These are phyloP conservation scores for Cerceris ruficornis DNA, from an alignment of 2,888 invertebrate species.

Conservation along the genomic window DNA sequence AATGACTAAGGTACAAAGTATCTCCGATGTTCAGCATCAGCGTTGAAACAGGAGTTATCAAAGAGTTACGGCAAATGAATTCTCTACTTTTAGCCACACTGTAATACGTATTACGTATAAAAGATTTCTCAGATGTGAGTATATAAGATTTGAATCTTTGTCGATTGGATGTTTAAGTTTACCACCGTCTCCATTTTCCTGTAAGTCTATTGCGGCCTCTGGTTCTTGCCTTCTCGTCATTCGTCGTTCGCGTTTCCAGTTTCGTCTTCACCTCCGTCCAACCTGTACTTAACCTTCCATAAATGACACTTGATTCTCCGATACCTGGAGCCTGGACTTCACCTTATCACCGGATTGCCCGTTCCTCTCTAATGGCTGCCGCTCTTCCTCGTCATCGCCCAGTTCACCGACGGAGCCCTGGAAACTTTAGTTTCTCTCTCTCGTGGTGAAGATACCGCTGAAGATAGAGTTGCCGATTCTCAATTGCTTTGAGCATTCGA, in stretches of 20 bases:
- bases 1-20: too few relatives aligned
- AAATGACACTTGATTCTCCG: neutral
- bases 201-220: too few relatives aligned
- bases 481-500: slow-evolving; percentile 37
- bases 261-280: neutral
- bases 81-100: too few relatives aligned
- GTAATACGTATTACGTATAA: too few relatives aligned
- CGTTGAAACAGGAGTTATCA: too few relatives aligned
- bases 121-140: too few relatives aligned
- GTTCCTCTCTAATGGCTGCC: slow-evolving; percentile 18
- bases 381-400: slow-evolving; percentile 20
- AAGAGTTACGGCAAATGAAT: too few relatives aligned
- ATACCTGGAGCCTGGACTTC: slow-evolving; percentile 3
- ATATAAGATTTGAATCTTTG: too few relatives aligned
- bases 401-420: slow-evolving; percentile 18
- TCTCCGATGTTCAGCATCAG: too few relatives aligned
- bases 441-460: slow-evolving; percentile 29
- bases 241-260: neutral
- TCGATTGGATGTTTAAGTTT: too few relatives aligned
- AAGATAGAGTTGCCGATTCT: slow-evolving; percentile 39
- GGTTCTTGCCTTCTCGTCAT: too few relatives aligned
- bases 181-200: too few relatives aligned
- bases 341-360: slow-evolving; percentile 24
- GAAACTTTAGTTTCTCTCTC: slow-evolving; percentile 40
- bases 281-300: neutral